Base-by-base conservation (phyloP, 1,140 invertebrate genomes). In the Pogonus chalceus region DNA sequence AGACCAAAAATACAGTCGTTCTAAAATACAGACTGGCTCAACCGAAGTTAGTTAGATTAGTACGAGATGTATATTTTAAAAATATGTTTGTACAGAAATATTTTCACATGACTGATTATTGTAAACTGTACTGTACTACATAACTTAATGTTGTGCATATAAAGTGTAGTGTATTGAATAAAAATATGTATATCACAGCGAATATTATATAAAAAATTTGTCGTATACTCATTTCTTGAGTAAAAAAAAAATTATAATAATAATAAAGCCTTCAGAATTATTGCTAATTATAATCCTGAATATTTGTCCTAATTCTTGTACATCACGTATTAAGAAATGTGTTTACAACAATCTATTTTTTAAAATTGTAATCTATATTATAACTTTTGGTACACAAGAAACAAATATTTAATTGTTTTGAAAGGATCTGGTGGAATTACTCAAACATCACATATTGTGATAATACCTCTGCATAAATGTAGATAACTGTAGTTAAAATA, bases 51-150 rank as follows among this genome's bases (percentile, higher is more conserved):
- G 37, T 12, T 43, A 43, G 37, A 43, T 12, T 12, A 18, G 9
- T 12, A 43, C 18, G 37, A 43, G 37, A 43, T 43, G 37, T 43
- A 43, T 43, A 43, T 43, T 43, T 43, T 43, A 43, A 9, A 43
- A 43, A 43, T 43, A 43, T 43, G 37, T 43, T 43, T 43, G 37
- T 43, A 43, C 37, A 43, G 37, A 43, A 43, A 43, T 43, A 43
- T 43, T 43, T 43, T 43, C 37, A 43, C 37, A 43, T 18, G 37
- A 43, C 37, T 43, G 37, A 43, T 9, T 12, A 43, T 4, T 43
- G 18, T 16, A 43, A 43, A 43, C 37, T 43, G 37, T 10, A 43
- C 37, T 43, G 37, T 43, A 43, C 37, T 43, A 43, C 37, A 43
- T 43, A 43, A 18, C 18, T 43, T 12, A 43, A 43, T 18, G 37